Evolutionary conservation across 2,797 vertebrate species (phyloP), one percentile per base, ranked within the genome.

Genomic region (Sebastes variabilis): DNA sequence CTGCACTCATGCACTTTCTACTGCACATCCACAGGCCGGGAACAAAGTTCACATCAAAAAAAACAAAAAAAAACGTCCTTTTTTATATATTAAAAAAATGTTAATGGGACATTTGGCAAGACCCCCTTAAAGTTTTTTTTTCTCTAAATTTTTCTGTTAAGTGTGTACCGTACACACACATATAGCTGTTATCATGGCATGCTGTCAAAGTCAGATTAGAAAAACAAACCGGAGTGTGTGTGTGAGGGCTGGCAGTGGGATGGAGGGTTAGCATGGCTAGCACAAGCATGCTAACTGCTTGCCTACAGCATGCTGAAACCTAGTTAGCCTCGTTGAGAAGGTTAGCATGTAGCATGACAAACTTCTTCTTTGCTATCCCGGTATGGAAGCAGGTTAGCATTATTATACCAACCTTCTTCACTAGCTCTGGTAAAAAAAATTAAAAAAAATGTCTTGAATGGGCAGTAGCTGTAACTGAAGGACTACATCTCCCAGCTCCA

Each of bases 1-100:
- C 86, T 81, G 91, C 90, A 90, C 75, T 94, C 94, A 95, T 96
- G 95, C 94, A 95, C 91, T 86, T 93, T 90, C 91, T 90, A 81
- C 87, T 89, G 87, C 83, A 92, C 76, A 93, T 93, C 93, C 88
- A 93, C 90, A 93, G 90, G 91, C 87, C 87, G 85, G 79, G 83
- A 92, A 89, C 89, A 90, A 84, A 89, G 84, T 76, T 91, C 79
- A 91, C 89, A 93, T 74, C 79, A 64, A 2, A 30, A 84, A 87
- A 86, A 85, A 88, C 87, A 34, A 34, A 36, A 89, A 64, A 18
- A 83, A 84, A 84, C 80, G 68, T 90, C 74, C 58, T 76, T 85
- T 87, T 62, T 42, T 42, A 75, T 75, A 81, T 81, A 85, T 61
- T 86, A 81, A 89, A 89, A 89, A 90, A 85, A 87, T 70, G 25